phyloP scores from a whole-genome alignment of 2,113 vertebrate species.

The Paracanthobrama guichenoti region DNA sequence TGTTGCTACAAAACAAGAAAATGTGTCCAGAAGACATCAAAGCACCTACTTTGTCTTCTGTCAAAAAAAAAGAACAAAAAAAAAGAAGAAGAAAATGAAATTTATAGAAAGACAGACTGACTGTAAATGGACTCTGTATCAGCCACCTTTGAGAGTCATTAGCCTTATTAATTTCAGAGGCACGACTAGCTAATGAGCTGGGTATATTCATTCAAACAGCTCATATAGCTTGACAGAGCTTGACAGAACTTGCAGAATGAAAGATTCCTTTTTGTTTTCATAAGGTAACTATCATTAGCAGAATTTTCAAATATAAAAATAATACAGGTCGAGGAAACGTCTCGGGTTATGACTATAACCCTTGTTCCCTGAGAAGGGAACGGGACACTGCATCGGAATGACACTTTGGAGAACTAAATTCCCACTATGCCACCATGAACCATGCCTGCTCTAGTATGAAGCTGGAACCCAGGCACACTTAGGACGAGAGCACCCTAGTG shows the following conservation, averaged over 20 bases:
- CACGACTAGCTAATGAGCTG: slow-evolving; percentile 24
- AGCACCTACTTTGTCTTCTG: background rate
- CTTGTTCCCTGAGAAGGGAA: too few relatives aligned
- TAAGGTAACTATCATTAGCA: background rate
- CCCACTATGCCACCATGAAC: too few relatives aligned
- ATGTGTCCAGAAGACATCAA: slow-evolving; percentile 5
- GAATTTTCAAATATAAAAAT: slow-evolving; percentile 1
- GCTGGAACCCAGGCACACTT: too few relatives aligned
- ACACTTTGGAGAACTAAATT: too few relatives aligned
- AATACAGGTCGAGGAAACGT: background rate
- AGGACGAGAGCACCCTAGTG: too few relatives aligned
- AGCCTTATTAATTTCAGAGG: slow-evolving; percentile 19
- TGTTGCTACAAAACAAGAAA: background rate
- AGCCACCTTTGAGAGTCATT: slow-evolving; percentile 23
- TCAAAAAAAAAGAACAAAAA: slow-evolving; percentile 4
- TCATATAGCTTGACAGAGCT: background rate
- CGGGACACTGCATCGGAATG: too few relatives aligned
- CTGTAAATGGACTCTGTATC: background rate
- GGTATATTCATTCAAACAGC: slow-evolving; percentile 14
- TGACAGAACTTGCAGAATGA: background rate
- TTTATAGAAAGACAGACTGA: background rate
- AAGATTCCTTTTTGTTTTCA: background rate
- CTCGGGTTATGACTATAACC: too few relatives aligned
- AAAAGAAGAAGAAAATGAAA: background rate
- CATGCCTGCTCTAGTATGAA: too few relatives aligned